Percentiles rank a stretch among this genome's conserved stretches.
phyloP scores from a whole-genome alignment of 1,140 invertebrate genomes.

The Pristionchus pacificus region DNA sequence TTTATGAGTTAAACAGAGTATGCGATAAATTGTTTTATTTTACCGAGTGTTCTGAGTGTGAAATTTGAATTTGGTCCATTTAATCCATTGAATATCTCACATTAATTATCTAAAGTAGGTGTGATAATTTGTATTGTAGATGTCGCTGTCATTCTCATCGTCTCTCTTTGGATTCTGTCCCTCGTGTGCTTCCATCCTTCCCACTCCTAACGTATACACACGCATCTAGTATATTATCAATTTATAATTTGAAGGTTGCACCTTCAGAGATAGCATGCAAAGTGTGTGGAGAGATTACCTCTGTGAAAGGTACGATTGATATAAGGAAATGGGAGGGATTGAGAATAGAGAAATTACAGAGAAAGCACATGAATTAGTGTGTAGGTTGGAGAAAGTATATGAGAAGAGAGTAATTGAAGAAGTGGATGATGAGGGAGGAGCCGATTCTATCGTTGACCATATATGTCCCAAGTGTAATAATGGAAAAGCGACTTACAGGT shows the following conservation, averaged over 20 bases:
- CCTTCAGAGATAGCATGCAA: not conserved
- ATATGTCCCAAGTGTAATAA: slow-evolving; percentile 69
- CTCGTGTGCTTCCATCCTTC: not conserved
- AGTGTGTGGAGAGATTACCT: not conserved
- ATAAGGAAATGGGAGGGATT: not conserved
- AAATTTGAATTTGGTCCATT: not conserved
- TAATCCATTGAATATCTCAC: no score
- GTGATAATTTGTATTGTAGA: not conserved
- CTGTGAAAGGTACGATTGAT: not conserved
- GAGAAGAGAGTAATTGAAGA: slow-evolving; percentile 65
- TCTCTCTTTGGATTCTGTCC: not conserved
- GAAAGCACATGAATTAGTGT: slow-evolving; percentile 67
- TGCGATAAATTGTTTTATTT: not conserved
- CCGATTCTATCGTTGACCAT: slow-evolving; percentile 63
- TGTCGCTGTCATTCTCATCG: not conserved
- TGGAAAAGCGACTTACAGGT: no score
- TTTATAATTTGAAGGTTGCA: not conserved
- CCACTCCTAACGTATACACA: not conserved
- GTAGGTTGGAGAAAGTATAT: slow-evolving; percentile 52
- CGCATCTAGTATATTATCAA: not conserved
- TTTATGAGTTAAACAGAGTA: no score
- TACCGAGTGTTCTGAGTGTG: not conserved
- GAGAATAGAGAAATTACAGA: slow-evolving; percentile 60
- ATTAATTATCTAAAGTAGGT: not conserved
- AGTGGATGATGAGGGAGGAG: slow-evolving; percentile 61